Base-by-base conservation (phyloP, 2,888 invertebrate species). In the Thera obeliscata region DNA sequence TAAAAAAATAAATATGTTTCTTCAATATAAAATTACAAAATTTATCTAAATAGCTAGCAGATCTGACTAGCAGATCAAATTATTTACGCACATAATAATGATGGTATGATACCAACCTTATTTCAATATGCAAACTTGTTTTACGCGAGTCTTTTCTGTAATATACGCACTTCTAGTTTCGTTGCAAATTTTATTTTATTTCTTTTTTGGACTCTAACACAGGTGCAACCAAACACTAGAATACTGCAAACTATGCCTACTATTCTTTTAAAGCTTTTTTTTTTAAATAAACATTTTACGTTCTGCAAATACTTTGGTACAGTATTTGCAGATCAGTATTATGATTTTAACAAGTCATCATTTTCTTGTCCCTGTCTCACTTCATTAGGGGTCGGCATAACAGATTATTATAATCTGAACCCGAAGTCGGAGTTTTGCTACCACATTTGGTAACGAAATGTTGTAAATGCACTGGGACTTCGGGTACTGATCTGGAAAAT, bases 211-310 rank as follows among this genome's bases (percentile, higher is more conserved):
- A 52, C 52, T 61, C n/a, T 56, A 3, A 2, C 43, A 56, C 68
- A 73, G 71, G 68, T 67, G 72, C 60, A 71, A 69, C 65, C 7
- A 71, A 70, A 61, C 22, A 22, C 22, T 55, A n/a, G 67, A 71
- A 64, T 66, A 63, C 61, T 61, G 11, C 4, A 9, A 35, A 54
- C 12, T 41, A n/a, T 56, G n/a, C 22, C 22, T 22, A 22, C 22
- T 22, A 12, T 3, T 38, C 38, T 5, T 38, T 56, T 41, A n/a
- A 7, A 41, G 12, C 8, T 2, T 3, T 3, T 11, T 38, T 38
- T n/a, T 38, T 2, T 11, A 54, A 35, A 52, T 12, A 49, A 4
- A 9, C 54, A 35, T 35, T 52, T 54, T 49, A 12, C 3, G n/a
- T 49, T 12, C 11, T 54, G 54, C 11, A 35, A 35, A 54, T 35